These are phyloP conservation scores for Entomobrya multifasciata DNA, from an alignment of 2,888 invertebrate species.

Conservation along the genomic window DNA sequence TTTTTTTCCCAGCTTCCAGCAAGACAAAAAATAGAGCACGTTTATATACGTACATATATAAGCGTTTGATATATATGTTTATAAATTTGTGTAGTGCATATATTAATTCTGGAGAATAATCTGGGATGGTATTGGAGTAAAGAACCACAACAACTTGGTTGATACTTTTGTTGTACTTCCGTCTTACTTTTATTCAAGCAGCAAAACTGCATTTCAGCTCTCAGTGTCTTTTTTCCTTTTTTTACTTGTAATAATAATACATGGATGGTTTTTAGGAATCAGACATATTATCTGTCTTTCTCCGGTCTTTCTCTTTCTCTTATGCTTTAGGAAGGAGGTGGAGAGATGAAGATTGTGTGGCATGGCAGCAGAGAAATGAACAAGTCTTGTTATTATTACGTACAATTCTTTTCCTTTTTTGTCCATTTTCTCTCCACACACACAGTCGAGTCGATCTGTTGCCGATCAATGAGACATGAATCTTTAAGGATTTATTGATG, in stretches of 20 bases:
- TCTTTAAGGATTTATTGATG: constrained; percentile 71
- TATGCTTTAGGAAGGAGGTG: no score
- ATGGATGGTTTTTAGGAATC: not conserved
- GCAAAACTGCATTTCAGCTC: constrained; percentile 43
- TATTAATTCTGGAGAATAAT: not conserved
- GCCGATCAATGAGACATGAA: constrained; percentile 70
- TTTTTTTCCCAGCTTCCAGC: no score
- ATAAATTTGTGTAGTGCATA: not conserved
- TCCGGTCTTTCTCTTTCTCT: not conserved
- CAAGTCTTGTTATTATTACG: constrained; percentile 14
- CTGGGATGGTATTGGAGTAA: not conserved
- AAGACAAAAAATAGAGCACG: not conserved
- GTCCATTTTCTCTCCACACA: not conserved
- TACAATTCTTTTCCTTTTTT: constrained; percentile 25
- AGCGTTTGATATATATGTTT: not conserved
- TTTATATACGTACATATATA: not conserved
- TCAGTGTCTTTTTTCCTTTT: constrained; percentile 31
- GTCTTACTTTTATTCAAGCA: constrained; percentile 24
- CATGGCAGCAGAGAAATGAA: constrained; percentile 27
- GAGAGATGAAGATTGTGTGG: not conserved
- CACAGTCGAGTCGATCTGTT: constrained; percentile 62
- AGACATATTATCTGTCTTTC: constrained; percentile 19
- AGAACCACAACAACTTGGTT: constrained; percentile 42
- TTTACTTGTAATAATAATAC: constrained; percentile 16
- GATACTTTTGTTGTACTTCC: constrained; percentile 60